phyloP scores from a whole-genome alignment of 2,888 invertebrate genomes.

The Cosmia trapezina region DNA sequence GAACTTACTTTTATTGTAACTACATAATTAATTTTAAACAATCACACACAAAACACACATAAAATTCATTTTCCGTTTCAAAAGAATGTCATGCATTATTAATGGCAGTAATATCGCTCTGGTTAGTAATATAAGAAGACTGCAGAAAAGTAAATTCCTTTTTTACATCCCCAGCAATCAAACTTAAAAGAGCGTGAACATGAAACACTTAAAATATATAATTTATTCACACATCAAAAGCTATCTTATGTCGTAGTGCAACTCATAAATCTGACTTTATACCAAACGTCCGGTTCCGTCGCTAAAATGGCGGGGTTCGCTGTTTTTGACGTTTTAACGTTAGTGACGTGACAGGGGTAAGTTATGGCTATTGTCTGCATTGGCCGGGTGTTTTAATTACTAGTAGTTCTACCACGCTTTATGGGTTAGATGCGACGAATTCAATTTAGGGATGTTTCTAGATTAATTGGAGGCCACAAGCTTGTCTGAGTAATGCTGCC shows the following conservation, averaged over 20 bases:
- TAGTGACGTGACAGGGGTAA: conserved; percentile 59
- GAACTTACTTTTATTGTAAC: no score
- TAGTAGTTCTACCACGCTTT: conserved; percentile 45
- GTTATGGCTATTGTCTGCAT: conserved; percentile 62
- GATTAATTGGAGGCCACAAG: conserved; percentile 24
- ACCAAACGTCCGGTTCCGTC: conserved; percentile 54
- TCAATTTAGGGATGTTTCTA: conserved; percentile 46
- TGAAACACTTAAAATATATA: conserved; percentile 34
- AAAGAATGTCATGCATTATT: not conserved
- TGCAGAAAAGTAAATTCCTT: not conserved
- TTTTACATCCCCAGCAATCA: conserved; percentile 32
- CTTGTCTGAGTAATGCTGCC: not conserved
- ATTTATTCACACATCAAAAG: conserved; percentile 61
- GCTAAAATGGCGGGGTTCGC: conserved; percentile 50
- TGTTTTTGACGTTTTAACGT: conserved; percentile 67
- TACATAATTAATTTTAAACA: no score
- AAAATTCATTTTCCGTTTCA: not conserved
- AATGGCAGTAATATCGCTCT: not conserved
- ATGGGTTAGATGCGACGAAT: conserved; percentile 53
- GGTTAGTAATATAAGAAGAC: not conserved
- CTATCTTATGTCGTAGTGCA: conserved; percentile 56
- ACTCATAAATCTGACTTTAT: conserved; percentile 60
- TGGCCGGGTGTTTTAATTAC: conserved; percentile 63
- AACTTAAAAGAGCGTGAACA: conserved; percentile 27
- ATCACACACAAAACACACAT: no score